Base-by-base conservation (phyloP, 2,888 invertebrate species). In the Fragum sueziense region DNA sequence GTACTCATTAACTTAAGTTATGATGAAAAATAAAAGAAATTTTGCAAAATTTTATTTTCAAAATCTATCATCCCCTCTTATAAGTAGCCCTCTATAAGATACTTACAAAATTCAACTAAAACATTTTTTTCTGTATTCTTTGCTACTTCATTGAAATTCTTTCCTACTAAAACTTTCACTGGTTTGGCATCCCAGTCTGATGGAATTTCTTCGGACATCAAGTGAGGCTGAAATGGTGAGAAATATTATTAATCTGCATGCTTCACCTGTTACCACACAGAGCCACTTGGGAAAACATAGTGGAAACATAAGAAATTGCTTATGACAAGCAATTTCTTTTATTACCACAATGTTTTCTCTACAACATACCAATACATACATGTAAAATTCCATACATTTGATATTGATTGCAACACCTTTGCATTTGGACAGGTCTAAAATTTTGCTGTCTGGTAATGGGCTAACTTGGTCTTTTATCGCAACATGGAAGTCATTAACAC, bases 131-230 rank as follows among this genome's bases (percentile, higher is more conserved):
- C 95, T 89, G 95, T 95, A 93, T 99, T 96, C 86, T 97, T 95
- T 69, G 96, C 99, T 87, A 99, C 96, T 87, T 96, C 96, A 89
- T 97, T 97, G 93, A 99, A 99, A 95, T 99, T 99, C 93, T 96
- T 96, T 85, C 98, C 96, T 74, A 99, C 99, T 77, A 99, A 95
- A 70, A 95, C 94, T 94, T 98, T 99, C 80, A 99, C 99, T 73
- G 98, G 97, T 88, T 95, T 95, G 92, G 97, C 96, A 94, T 99
- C 96, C 99, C 99, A 99, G 94, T 99, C 99, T 88, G 96, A 97
- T 11, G 99, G 99, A 87, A 99, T 93, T 0, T 97, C 97, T 94
- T 99, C 97, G 84, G 97, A 96, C 90, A 99, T 95, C 86, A 99
- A 95, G 94, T 99, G 99, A 93, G 97, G 97, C 95, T 95, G 88